Base-by-base conservation (phyloP, 2,888 invertebrate species). In the Nemapogon koenigi region DNA sequence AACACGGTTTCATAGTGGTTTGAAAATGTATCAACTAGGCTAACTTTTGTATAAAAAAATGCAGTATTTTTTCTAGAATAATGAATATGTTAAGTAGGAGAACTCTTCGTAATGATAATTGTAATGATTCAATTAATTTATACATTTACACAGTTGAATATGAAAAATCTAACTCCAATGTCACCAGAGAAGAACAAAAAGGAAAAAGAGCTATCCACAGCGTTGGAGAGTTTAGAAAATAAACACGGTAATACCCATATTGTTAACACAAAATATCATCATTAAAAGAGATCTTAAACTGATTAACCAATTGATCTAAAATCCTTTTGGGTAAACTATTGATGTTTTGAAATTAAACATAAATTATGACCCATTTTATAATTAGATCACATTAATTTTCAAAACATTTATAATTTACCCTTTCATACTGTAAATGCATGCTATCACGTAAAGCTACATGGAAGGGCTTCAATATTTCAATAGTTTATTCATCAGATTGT, bases 191-290 rank as follows among this genome's bases (percentile, higher is more conserved):
- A 88, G 50, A 86, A 86, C 48, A 87, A 88, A 47, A 78, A 73
- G 45, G 89, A 89, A 37, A 87, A 87, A 53, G 90, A 91, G 54
- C 57, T 91, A 38, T 82, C 88, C 16, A 83, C 88, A 13, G 84
- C 90, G 72, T 82, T 92, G 31, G 85, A 87, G 45, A 86, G 89
- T 38, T 87, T 92, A 83, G 91, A 92, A 55, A 85, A 86, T 17
- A 92, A 91, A 62, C 91, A 92, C 70, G 90, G 92, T 92, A 82
- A n/a, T n/a, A n/a, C n/a, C n/a, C n/a, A n/a, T n/a, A n/a, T n/a
- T 79, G 86, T 72, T 29, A 10, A 4, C 14, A 15, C 4, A 15
- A 10, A n/a, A n/a, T n/a, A n/a, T n/a, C n/a, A n/a, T n/a, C n/a
- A 7, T 10, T 4, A 7, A 28, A 4, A 28, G 28, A 7, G 28